These are phyloP conservation scores for Onthophagus sagittarius DNA, from an alignment of 2,888 invertebrate species.

Conservation along the genomic window DNA sequence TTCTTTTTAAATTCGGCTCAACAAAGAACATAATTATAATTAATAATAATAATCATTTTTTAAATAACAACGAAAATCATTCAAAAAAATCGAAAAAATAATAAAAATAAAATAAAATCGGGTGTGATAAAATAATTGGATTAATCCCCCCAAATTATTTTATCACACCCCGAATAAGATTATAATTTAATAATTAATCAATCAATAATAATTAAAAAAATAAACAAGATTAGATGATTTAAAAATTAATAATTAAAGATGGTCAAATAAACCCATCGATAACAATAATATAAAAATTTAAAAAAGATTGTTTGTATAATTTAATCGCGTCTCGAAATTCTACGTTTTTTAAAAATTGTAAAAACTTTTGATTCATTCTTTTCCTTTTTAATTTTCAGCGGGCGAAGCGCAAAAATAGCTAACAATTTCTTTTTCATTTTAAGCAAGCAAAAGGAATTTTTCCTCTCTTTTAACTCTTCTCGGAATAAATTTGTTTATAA, in stretches of 20 bases:
- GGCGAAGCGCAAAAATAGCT: not conserved
- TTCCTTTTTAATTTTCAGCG: not conserved
- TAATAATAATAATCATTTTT: not conserved
- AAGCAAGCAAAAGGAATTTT: not conserved
- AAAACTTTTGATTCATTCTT: not conserved
- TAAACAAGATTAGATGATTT: not conserved
- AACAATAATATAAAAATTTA: not conserved
- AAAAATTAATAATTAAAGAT: not conserved
- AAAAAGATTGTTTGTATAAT: not conserved
- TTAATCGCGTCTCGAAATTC: not conserved
- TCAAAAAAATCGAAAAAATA: not conserved
- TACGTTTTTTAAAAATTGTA: not conserved
- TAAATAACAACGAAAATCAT: not conserved
- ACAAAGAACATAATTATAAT: not conserved
- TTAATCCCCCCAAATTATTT: too few species aligned
- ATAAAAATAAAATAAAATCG: too few species aligned
- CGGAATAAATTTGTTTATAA: not conserved
- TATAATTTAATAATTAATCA: not conserved
- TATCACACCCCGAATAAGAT: not conserved
- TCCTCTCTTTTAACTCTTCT: not conserved
- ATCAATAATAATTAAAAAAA: not conserved
- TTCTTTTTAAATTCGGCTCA: not conserved
- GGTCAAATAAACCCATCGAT: not conserved
- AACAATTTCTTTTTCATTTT: not conserved
- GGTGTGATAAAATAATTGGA: too few species aligned